A percentile compares a stretch with the other conserved stretches of the same genome.
These are phyloP conservation scores for Hucho hucho DNA, from an alignment of 2,113 vertebrate genomes.

Conservation along the genomic window DNA sequence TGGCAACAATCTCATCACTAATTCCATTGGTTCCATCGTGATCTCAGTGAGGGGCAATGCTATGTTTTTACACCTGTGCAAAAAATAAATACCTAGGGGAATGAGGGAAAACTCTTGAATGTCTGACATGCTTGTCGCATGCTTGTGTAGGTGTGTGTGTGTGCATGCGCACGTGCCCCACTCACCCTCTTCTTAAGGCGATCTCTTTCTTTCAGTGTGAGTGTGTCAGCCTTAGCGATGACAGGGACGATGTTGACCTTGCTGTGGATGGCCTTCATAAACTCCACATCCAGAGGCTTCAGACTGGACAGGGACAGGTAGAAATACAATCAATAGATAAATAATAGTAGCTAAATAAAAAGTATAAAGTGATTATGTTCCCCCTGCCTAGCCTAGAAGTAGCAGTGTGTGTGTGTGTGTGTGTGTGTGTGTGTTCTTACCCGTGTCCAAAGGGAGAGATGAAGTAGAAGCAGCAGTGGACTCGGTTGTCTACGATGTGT, in stretches of 20 bases:
- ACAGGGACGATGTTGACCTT: slow-evolving; percentile 93
- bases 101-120: background rate
- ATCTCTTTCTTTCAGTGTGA: slow-evolving; percentile 85
- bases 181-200: slow-evolving; percentile 86
- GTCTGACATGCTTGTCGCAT: background rate
- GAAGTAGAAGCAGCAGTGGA: slow-evolving; percentile 92
- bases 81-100: background rate
- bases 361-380: background rate
- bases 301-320: slow-evolving; percentile 59
- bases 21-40: slow-evolving; percentile 8
- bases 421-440: slow-evolving; percentile 59
- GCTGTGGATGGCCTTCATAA: slow-evolving; percentile 90
- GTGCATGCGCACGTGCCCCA: slow-evolving; percentile 2
- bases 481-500: slow-evolving; percentile 87
- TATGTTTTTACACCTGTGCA: background rate
- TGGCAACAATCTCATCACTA: slow-evolving; percentile 3
- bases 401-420: background rate
- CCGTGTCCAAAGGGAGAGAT: slow-evolving; percentile 90
- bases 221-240: slow-evolving; percentile 86
- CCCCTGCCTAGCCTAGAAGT: background rate
- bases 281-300: slow-evolving; percentile 88
- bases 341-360: background rate
- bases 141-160: slow-evolving; percentile 4
- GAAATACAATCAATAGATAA: background rate
- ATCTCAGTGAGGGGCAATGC: background rate